Evolutionary conservation across 2,888 invertebrate species (phyloP).

Genomic region (Quadroppia sp.): DNA sequence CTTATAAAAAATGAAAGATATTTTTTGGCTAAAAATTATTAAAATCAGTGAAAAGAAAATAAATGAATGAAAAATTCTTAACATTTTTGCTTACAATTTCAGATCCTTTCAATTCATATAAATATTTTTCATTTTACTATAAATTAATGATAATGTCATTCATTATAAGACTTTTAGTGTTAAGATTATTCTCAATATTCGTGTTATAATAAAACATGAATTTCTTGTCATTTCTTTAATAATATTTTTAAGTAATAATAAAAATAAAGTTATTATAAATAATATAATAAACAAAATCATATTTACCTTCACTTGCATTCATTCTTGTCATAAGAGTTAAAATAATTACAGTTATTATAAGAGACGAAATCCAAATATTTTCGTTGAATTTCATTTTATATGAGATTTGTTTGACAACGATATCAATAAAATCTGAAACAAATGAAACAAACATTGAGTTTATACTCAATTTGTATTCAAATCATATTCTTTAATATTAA

Average conservation of each 20-base stretch:
- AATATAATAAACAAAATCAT: background rate
- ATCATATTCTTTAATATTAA: background rate
- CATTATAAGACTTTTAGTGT: too few relatives aligned
- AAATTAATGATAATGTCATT: too few relatives aligned
- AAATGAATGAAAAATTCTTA: background rate
- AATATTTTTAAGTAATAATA: too few relatives aligned
- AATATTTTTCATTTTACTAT: too few relatives aligned
- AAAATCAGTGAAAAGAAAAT: background rate
- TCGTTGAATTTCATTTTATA: conserved; percentile 7
- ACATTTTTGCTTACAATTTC: background rate
- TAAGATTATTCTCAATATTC: too few relatives aligned
- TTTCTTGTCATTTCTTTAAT: too few relatives aligned
- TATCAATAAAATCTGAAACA: background rate
- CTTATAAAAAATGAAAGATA: background rate
- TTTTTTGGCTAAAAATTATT: too few relatives aligned
- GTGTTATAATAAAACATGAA: too few relatives aligned
- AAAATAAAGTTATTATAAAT: too few relatives aligned
- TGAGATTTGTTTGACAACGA: background rate
- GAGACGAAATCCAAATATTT: background rate
- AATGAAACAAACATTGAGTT: background rate
- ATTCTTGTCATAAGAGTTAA: background rate
- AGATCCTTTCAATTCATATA: too few relatives aligned
- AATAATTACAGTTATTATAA: background rate
- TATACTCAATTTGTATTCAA: background rate
- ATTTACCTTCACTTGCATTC: conserved; percentile 5